These are phyloP conservation scores for Argopecten irradians DNA, from an alignment of 1,140 invertebrate species.

Conservation along the genomic window DNA sequence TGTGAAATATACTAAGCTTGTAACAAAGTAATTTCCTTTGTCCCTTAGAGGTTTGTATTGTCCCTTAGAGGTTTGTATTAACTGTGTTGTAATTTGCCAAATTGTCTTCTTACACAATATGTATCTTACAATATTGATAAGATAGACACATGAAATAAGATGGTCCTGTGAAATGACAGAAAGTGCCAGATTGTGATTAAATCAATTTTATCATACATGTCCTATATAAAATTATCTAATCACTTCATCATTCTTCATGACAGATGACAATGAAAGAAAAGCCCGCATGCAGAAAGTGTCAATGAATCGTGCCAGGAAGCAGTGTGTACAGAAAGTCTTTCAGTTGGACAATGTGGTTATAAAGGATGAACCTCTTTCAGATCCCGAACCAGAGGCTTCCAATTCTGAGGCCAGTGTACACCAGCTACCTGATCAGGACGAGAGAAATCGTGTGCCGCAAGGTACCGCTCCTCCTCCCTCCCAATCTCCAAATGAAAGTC, in stretches of 20 bases:
- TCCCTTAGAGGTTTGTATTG: too few species aligned
- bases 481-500: background rate
- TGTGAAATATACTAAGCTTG: too few species aligned
- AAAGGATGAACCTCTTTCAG: conserved; percentile 49
- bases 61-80: too few species aligned
- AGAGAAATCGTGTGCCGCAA: background rate
- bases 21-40: too few species aligned
- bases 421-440: background rate
- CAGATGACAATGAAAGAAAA: conserved; percentile 62
- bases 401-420: background rate
- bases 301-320: conserved; percentile 58
- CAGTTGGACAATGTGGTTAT: conserved; percentile 26
- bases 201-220: too few species aligned
- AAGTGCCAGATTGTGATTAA: background rate
- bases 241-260: background rate
- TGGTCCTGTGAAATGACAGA: too few species aligned
- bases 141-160: too few species aligned
- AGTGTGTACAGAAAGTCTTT: background rate
- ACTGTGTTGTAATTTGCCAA: too few species aligned
- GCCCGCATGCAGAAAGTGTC: conserved; percentile 62
- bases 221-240: background rate
- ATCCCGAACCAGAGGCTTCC: conserved; percentile 7
- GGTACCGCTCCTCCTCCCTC: background rate
- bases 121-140: too few species aligned
- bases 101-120: too few species aligned